Evolutionary conservation across 2,113 vertebrate species (phyloP), one percentile per base, ranked within the genome.

Genomic region (Trichechus manatus): DNA sequence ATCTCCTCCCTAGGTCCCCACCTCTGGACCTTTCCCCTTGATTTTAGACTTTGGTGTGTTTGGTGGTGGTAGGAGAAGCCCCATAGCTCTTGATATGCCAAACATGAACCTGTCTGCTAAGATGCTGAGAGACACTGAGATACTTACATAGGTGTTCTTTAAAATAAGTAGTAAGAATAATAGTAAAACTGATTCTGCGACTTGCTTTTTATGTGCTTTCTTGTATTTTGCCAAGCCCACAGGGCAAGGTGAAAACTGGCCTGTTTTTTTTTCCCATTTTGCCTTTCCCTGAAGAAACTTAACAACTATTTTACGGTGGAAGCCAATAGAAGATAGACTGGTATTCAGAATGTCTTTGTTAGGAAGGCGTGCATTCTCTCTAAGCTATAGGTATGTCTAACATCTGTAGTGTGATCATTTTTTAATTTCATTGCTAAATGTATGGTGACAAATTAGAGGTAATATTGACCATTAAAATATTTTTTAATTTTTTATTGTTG

Each of bases 391-490:
- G n/a, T 44, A 14, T 50, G 22, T 68, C 64, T 36, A 44, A 61
- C 23, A 78, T 70, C 75, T 91, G 50, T 36, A n/a, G 20, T 75
- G 20, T 82, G 80, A 59, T 81, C 29, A 61, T 36, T 84, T 97
- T 95, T 81, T 50, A 82, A 14, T 56, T 68, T 96, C 36, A 44
- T 96, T 61, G 17, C 77, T 91, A 93, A 89, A 93, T 23, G 36
- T 74, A 83, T 14, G 15, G 75, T 93, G 66, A 96, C 79, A 92
- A 72, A 59, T 81, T 50, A 91, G 11, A 86, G n/a, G 88, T 87
- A 61, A 72, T 74, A 19, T 87, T 47, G 64, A 9, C 70, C 79
- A 81, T 91, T 81, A 94, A 94, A 93, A 94, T 93, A 86, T n/a
- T 87, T 89, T 70, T 39, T 39, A 3, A 39, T 39, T 39, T 39